These are phyloP conservation scores for Tangara arthus DNA, from an alignment of 2,797 vertebrate genomes.

Conservation along the genomic window DNA sequence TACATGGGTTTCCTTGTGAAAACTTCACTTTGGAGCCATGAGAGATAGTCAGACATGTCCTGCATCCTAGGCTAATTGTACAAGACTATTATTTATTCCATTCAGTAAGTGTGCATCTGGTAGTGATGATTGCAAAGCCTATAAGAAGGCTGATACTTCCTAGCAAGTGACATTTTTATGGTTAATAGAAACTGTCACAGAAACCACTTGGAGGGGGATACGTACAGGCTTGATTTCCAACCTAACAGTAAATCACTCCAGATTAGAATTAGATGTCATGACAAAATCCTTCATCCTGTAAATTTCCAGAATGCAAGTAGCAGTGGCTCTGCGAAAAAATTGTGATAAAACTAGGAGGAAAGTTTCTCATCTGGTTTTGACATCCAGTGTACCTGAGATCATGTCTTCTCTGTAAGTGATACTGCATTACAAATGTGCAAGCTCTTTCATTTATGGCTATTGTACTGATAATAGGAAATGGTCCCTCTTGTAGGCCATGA, in stretches of 20 bases:
- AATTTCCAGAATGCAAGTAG: conserved; percentile 42
- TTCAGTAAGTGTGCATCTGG: conserved; percentile 54
- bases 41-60: conserved; percentile 25
- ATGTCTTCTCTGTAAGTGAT: background rate
- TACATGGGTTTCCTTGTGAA: background rate
- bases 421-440: background rate
- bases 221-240: conserved; percentile 56
- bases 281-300: conserved; percentile 44
- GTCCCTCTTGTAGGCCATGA: background rate
- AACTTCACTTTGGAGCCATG: background rate
- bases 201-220: conserved; percentile 55
- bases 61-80: conserved; percentile 59
- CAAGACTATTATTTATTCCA: conserved; percentile 46
- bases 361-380: conserved; percentile 31
- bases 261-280: conserved; percentile 60
- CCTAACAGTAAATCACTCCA: conserved; percentile 58
- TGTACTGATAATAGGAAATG: background rate
- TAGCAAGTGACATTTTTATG: conserved; percentile 69
- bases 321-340: background rate
- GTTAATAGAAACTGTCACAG: conserved; percentile 61
- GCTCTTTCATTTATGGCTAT: background rate
- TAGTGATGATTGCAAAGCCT: conserved; percentile 59
- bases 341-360: conserved; percentile 33
- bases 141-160: conserved; percentile 65
- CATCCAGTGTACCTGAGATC: background rate